A percentile compares a stretch with the other conserved stretches of the same genome.
phyloP scores from a whole-genome alignment of 1,140 invertebrate genomes.

The Acyrthosiphon pisum region DNA sequence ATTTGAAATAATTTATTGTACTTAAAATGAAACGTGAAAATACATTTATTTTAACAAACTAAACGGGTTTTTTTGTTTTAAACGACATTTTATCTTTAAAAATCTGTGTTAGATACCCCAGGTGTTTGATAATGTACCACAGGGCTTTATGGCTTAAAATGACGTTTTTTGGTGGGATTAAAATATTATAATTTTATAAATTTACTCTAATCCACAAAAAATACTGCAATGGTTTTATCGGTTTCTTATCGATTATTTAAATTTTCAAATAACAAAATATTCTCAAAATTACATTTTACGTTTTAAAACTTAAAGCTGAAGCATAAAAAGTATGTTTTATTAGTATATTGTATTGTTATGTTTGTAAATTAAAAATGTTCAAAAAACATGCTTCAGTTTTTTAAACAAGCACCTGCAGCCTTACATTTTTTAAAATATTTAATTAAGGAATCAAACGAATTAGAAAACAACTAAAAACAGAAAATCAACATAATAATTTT shows the following conservation, averaged over 20 bases:
- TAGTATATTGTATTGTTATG: neutral
- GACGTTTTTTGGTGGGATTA: neutral
- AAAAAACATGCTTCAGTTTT: neutral
- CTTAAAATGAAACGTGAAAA: neutral
- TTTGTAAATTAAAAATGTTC: neutral
- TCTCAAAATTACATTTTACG: neutral
- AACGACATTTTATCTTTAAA: constrained; percentile 1
- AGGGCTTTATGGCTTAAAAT: neutral
- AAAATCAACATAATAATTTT: neutral
- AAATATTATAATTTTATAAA: constrained; percentile 27
- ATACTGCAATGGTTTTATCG: neutral
- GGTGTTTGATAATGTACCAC: neutral
- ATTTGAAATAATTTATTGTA: neutral
- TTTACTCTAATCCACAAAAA: neutral
- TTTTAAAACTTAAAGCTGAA: neutral
- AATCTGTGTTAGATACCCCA: neutral
- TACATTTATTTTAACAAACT: neutral
- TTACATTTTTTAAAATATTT: neutral
- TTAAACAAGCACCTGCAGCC: neutral
- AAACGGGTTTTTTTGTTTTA: neutral
- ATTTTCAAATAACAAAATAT: neutral
- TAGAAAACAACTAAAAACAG: neutral
- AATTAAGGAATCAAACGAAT: neutral
- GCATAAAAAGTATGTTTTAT: neutral
- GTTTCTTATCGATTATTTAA: neutral